A percentile compares a stretch with the other conserved stretches of the same genome.
Evolutionary conservation across 2,113 vertebrate genomes (phyloP).

Genomic region (Danio rerio): DNA sequence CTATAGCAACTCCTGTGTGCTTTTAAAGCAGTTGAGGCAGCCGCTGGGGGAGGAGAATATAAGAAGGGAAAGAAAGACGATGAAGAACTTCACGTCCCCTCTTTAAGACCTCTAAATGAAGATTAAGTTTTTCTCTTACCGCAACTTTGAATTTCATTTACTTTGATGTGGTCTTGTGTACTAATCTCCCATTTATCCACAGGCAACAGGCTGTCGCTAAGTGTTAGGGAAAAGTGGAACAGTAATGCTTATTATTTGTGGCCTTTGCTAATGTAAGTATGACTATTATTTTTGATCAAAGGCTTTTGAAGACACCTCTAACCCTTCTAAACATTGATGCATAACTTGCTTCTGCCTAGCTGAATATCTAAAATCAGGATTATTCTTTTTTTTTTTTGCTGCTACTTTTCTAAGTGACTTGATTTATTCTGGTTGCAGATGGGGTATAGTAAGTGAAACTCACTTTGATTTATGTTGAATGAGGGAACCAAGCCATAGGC

Average conservation of each 20-base stretch:
- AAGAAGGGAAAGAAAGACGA: slow-evolving; percentile 23
- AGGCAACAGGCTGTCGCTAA: slow-evolving; percentile 16
- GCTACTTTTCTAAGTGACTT: background rate
- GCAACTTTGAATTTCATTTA: slow-evolving; percentile 18
- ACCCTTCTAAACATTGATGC: background rate
- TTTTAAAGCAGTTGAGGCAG: slow-evolving; percentile 43
- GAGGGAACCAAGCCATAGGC: background rate
- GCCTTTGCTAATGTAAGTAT: background rate
- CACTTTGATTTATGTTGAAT: background rate
- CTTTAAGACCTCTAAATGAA: background rate
- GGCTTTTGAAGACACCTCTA: background rate
- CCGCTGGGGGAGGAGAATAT: slow-evolving; percentile 26
- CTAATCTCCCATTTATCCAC: slow-evolving; percentile 20
- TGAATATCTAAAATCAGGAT: background rate
- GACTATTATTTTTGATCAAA: slow-evolving; percentile 1
- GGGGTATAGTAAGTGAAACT: background rate
- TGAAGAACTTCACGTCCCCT: slow-evolving; percentile 24
- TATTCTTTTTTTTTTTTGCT: background rate
- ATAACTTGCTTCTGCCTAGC: background rate
- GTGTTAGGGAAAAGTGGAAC: background rate
- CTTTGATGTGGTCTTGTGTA: slow-evolving; percentile 22
- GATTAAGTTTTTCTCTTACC: slow-evolving; percentile 1
- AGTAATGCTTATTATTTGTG: background rate
- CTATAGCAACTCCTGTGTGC: slow-evolving; percentile 74
- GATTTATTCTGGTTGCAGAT: background rate